A percentile compares a stretch with the other conserved stretches of the same genome.
Evolutionary conservation across 2,113 vertebrate species (phyloP).

Genomic region (Ctenomys sociabilis): DNA sequence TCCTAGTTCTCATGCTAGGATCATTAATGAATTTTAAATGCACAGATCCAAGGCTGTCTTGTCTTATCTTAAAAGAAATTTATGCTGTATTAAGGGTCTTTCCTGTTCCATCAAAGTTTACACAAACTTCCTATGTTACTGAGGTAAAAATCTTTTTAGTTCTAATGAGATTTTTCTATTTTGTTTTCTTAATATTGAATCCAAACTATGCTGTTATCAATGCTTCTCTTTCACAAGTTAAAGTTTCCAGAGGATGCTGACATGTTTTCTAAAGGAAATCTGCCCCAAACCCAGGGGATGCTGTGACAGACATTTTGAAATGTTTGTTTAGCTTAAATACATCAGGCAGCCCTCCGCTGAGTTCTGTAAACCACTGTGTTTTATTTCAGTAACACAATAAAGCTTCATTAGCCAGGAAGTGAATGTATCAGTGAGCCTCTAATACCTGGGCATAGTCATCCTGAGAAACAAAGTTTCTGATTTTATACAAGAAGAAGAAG

Average conservation of each 20-base stretch:
- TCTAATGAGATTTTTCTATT: conserved; percentile 60
- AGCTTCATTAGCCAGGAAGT: conserved; percentile 47
- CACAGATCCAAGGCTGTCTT: conserved; percentile 35
- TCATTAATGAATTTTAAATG: conserved; percentile 58
- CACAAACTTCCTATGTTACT: conserved; percentile 53
- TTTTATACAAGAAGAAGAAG: conserved; percentile 35
- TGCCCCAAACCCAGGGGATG: not conserved
- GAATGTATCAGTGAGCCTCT: conserved; percentile 25
- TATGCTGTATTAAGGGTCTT: conserved; percentile 66
- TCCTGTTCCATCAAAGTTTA: conserved; percentile 67
- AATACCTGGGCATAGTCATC: not conserved
- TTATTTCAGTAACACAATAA: conserved; percentile 64
- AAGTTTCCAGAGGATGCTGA: not conserved
- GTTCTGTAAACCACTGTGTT: conserved; percentile 36
- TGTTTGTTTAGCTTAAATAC: not conserved
- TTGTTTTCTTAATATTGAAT: conserved; percentile 65
- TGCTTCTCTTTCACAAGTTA: not conserved
- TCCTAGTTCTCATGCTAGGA: conserved; percentile 34
- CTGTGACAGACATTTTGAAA: conserved; percentile 31
- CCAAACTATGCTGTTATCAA: not conserved
- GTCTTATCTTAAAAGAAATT: conserved; percentile 55
- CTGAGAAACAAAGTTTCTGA: conserved; percentile 30
- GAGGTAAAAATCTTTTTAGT: conserved; percentile 63
- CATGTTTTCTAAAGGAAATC: conserved; percentile 1
- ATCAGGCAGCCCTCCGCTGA: not conserved